A percentile compares a stretch with the other conserved stretches of the same genome.
These are phyloP conservation scores for Chitala chitala DNA, from an alignment of 2,113 vertebrate genomes.

Conservation along the genomic window DNA sequence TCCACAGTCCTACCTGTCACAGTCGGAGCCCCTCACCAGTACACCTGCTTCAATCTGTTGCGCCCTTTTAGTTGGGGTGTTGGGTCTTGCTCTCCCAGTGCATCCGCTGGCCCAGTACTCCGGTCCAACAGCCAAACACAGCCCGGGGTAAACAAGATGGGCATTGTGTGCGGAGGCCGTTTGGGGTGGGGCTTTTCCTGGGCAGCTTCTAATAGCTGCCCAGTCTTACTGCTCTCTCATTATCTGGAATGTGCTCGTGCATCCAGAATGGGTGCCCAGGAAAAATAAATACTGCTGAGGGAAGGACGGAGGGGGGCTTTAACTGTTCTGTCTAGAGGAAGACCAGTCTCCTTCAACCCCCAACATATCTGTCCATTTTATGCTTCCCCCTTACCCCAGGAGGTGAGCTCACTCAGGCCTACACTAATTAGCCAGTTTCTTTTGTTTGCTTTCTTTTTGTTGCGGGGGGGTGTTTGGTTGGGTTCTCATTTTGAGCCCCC, in stretches of 20 bases:
- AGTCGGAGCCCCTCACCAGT: too few relatives aligned
- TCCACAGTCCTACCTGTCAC: too few relatives aligned
- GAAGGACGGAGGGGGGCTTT: background rate
- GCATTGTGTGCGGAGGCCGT: constrained; percentile 42
- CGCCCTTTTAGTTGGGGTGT: background rate
- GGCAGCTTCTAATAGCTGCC: constrained; percentile 23
- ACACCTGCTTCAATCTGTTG: background rate
- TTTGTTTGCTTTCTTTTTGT: background rate
- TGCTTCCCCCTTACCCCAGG: background rate
- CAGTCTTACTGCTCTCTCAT: constrained; percentile 30
- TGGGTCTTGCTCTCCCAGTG: background rate
- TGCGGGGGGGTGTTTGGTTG: background rate
- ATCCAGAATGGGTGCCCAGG: constrained; percentile 30
- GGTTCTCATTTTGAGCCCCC: too few relatives aligned
- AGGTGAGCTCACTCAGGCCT: background rate
- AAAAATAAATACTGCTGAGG: constrained; percentile 32
- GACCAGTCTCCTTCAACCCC: too few relatives aligned
- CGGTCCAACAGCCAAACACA: constrained; percentile 18
- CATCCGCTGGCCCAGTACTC: constrained; percentile 29
- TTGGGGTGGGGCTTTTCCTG: constrained; percentile 46
- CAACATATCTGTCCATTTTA: background rate
- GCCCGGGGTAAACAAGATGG: constrained; percentile 50
- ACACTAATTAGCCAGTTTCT: constrained; percentile 6
- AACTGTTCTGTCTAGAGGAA: background rate
- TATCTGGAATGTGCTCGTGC: constrained; percentile 48